These are phyloP conservation scores for Nyctibius grandis DNA, from an alignment of 2,797 vertebrate species.

Conservation along the genomic window DNA sequence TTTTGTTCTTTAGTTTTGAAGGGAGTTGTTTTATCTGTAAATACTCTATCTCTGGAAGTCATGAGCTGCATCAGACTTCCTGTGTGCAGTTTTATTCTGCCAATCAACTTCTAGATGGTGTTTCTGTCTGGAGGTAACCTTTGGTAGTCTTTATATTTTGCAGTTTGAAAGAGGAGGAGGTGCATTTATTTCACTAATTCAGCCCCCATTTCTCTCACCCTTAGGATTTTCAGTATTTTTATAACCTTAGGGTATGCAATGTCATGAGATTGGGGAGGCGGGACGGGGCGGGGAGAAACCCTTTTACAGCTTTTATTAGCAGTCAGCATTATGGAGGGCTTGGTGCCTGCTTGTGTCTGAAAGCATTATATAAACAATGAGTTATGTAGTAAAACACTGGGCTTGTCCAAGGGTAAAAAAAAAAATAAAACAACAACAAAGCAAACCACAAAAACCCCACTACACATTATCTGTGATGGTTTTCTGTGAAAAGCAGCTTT, in stretches of 20 bases:
- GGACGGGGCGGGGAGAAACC: no score
- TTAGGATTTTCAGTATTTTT: background rate
- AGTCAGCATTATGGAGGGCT: background rate
- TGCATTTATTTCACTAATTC: background rate
- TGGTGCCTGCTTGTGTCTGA: background rate
- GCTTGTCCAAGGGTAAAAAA: background rate
- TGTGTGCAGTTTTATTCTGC: background rate
- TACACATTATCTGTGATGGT: background rate
- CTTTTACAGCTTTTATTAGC: background rate
- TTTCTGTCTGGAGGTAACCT: background rate
- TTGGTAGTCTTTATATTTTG: background rate
- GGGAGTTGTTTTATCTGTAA: background rate
- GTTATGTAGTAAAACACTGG: background rate
- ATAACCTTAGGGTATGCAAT: background rate
- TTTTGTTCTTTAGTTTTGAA: background rate
- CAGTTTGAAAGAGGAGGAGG: background rate
- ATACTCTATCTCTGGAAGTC: background rate
- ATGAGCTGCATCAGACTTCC: background rate
- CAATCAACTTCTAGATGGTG: background rate
- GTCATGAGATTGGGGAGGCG: no score
- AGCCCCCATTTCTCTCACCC: background rate
- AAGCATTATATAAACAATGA: background rate
- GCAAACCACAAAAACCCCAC: accelerated
- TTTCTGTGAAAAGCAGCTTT: background rate
- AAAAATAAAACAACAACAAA: no score